Evolutionary conservation across 1,140 invertebrate species (phyloP), one percentile per base, ranked within the genome.

Genomic region (Procambarus virginalis): DNA sequence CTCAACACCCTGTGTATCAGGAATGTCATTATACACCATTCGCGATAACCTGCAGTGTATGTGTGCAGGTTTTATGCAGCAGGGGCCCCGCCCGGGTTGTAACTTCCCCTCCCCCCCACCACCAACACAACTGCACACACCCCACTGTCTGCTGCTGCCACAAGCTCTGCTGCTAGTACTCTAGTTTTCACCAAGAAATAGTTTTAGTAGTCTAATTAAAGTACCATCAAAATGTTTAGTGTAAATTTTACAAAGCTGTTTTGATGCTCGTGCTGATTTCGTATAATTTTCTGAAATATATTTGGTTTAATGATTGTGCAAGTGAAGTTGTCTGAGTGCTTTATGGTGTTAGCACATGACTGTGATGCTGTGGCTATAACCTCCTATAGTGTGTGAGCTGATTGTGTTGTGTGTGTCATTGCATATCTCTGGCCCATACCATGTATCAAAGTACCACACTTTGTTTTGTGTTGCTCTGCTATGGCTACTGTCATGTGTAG

Each of bases 81-180:
- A 60, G 79, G 86, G 86, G 77, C 79, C 64, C 70, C 78, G 86
- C 64, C 58, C 78, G 51, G 64, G 86, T 87, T 58, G 46, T 87
- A 60, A 80, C 64, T 34, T 34, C 84, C 86, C 86, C 4, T 55
- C 10, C 10, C 51, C 51, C 51, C 51, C 51, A 8, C 51, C 51
- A 9, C 51, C 84, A 85, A 68, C 84, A 85, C 75, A 45, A 60
- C 84, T 85, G 84, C 84, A 77, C 86, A 88, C 78, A 46, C 51
- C 70, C 64, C 86, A 87, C 86, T 87, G 86, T 80, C 86, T 87
- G 86, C 86, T 87, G 86, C 86, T 87, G 86, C 86, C 86, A 87
- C 86, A 87, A 87, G 77, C 86, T 87, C 86, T 87, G 86, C 86
- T 87, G 86, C 86, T 87, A 60, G 84, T 87, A 78, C 86, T 87